A percentile compares a stretch with the other conserved stretches of the same genome.
phyloP scores from a whole-genome alignment of 1,140 invertebrate genomes.

The Liolophura sinensis region DNA sequence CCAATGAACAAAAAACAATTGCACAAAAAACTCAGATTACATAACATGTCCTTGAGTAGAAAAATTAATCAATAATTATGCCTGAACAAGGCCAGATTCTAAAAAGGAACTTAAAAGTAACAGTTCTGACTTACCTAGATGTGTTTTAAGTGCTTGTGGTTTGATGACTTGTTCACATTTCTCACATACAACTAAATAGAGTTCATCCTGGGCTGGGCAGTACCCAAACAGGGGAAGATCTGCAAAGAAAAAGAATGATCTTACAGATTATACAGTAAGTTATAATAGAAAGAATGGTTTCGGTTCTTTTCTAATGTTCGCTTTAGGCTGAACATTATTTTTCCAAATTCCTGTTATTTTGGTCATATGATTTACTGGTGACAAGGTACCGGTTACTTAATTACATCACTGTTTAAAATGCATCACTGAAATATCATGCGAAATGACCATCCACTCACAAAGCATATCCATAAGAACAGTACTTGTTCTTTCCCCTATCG shows the following conservation, averaged over 20 bases:
- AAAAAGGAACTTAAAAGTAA: not conserved
- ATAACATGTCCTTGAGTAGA: too few relatives aligned
- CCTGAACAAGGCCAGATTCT: not conserved
- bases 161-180: constrained; percentile 62
- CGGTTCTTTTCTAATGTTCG: not conserved
- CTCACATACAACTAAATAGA: constrained; percentile 63
- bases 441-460: too few relatives aligned
- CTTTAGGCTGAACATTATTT: not conserved
- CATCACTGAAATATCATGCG: too few relatives aligned
- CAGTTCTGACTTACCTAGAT: constrained; percentile 56
- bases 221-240: constrained; percentile 63
- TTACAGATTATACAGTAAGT: too few relatives aligned
- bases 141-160: constrained; percentile 61
- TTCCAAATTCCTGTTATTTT: not conserved
- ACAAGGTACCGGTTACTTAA: not conserved
- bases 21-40: too few relatives aligned
- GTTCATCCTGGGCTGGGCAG: constrained; percentile 63
- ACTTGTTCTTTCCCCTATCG: too few relatives aligned
- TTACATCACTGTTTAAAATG: not conserved
- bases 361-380: not conserved
- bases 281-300: too few relatives aligned
- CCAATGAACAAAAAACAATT: too few relatives aligned
- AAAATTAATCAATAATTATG: too few relatives aligned
- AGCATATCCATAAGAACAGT: too few relatives aligned
- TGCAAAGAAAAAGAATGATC: constrained; percentile 42